These are phyloP conservation scores for Sciurus niger DNA, from an alignment of 2,113 vertebrate genomes.

Conservation along the genomic window DNA sequence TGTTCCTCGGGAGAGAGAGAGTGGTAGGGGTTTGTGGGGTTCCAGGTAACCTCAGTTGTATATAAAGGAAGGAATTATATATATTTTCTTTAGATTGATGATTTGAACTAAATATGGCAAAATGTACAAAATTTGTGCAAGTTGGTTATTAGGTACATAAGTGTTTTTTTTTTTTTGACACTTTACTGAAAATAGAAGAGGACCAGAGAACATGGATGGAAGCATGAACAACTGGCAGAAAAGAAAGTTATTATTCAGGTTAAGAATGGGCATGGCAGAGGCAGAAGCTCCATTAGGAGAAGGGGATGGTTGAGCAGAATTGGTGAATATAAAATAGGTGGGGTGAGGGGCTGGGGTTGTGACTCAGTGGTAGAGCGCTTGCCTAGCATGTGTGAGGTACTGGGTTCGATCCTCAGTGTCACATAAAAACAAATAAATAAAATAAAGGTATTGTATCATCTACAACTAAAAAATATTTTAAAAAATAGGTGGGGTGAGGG, in stretches of 20 bases:
- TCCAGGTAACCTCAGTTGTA: neutral
- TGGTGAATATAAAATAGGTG: neutral
- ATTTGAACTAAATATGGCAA: conserved; percentile 54
- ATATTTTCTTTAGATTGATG: conserved; percentile 23
- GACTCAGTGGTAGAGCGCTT: too few relatives aligned
- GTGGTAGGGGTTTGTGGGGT: neutral
- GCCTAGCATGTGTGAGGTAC: too few relatives aligned
- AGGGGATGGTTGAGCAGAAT: neutral
- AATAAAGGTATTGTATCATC: too few relatives aligned
- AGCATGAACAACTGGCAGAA: neutral
- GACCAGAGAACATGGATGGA: neutral
- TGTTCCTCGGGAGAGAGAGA: neutral
- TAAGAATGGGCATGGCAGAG: neutral
- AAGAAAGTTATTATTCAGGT: neutral
- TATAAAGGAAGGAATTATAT: neutral
- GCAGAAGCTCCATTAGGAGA: neutral
- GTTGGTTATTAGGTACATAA: neutral
- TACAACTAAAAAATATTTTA: too few relatives aligned
- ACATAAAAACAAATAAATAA: too few relatives aligned
- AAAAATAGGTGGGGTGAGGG: neutral
- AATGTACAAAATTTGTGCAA: conserved; percentile 45
- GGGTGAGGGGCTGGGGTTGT: neutral
- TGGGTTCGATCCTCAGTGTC: too few relatives aligned
- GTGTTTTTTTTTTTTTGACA: conserved; percentile 25
- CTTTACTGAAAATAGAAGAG: conserved; percentile 48